Base-by-base conservation (phyloP, 2,888 invertebrate genomes). In the Leistus spinibarbis region DNA sequence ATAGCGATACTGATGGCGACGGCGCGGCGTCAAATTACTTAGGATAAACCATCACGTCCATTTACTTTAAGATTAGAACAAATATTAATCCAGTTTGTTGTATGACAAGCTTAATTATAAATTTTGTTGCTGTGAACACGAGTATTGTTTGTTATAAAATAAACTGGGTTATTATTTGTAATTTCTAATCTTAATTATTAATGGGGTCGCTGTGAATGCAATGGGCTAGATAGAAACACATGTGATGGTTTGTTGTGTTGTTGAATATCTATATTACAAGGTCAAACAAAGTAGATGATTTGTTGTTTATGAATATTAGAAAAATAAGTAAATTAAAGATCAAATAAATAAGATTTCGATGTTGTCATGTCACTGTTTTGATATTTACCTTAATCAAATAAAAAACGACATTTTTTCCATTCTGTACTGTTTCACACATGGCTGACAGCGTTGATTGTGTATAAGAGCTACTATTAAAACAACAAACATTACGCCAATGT, bases 401-500 rank as follows among this genome's bases (percentile, higher is more conserved):
- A 40, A 57, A 60, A 60, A 60, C 60, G 17, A 60, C 19, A 60
- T 60, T 60, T 60, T 60, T 60, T 40, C 40, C 24, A 3, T 7
- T 57, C 13, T 60, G 20, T 7, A 16, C 13, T 60, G 20, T 20
- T 17, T 20, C 60, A 10, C 60, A 60, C 60, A 60, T 60, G 60
- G 60, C 60, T 60, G 16, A 17, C n/a, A 20, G 60, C 60, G 22
- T 60, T 60, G 60, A 60, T 22, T 19, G 19, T 20, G 20, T 20
- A 22, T 20, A 20, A 20, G 22, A 19, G 20, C 19, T 20, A 60
- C 19, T 60, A 22, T 22, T 60, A 60, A 20, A 22, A 19, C 22
- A 60, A 60, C 60, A 60, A 60, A 60, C 60, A 60, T 60, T 20
- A 60, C 60, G 60, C 22, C 60, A 60, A 60, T 20, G 20, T 22